phyloP scores from a whole-genome alignment of 2,113 vertebrate genomes.

The Colistium nudipinnis region DNA sequence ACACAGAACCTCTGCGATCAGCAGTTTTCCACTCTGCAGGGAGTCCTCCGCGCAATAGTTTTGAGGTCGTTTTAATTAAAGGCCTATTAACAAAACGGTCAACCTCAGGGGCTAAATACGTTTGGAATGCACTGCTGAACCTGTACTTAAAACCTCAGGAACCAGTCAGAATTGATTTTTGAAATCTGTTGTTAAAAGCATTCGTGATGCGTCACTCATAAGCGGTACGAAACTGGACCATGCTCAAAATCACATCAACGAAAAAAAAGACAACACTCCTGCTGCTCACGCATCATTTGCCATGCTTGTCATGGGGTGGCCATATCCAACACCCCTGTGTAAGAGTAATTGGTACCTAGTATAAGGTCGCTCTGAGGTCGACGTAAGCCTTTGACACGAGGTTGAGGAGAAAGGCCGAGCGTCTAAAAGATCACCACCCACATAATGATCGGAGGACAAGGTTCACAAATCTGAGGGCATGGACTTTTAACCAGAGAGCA shows the following conservation, averaged over 20 bases:
- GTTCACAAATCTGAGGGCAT: not conserved
- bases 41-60: too few relatives aligned
- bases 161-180: not conserved
- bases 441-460: not conserved
- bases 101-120: constrained; percentile 9
- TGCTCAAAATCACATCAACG: not conserved
- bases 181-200: not conserved
- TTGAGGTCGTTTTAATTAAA: too few relatives aligned
- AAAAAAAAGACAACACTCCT: not conserved
- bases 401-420: not conserved
- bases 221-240: not conserved
- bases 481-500: not conserved
- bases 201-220: not conserved
- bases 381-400: not conserved
- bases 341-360: too few relatives aligned
- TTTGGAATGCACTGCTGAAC: constrained; percentile 12
- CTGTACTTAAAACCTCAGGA: not conserved
- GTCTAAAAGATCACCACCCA: not conserved
- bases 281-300: too few relatives aligned
- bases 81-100: constrained; percentile 37
- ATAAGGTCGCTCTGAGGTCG: too few relatives aligned
- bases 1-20: constrained; percentile 52
- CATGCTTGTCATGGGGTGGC: too few relatives aligned
- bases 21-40: constrained; percentile 50
- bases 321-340: too few relatives aligned